Base-by-base conservation (phyloP, 2,888 invertebrate genomes). In the Atherix ibis region DNA sequence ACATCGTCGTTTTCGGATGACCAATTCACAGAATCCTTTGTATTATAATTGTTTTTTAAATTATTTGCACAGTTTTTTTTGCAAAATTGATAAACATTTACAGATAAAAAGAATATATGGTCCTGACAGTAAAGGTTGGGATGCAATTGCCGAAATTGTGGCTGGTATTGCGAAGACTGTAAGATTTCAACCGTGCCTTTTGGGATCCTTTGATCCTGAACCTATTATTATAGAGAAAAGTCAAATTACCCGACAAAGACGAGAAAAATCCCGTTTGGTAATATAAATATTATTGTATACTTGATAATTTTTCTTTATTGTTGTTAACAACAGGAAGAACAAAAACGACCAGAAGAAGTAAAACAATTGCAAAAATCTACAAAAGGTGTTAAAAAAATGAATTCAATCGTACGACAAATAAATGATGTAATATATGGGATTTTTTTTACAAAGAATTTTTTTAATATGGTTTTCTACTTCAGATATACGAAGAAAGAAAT, bases 301-400 rank as follows among this genome's bases (percentile, higher is more conserved):
- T n/a, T n/a, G n/a, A n/a, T n/a, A n/a, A n/a, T n/a, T n/a, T n/a
- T 22, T 22, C 22, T 8, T 22, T 8, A 22, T 22, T 22, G 6
- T 22, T 22, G 6, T 8, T 22, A 22, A 6, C 6, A 22, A 22
- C 49, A 62, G 45, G 49, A 46, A 2, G 49, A 46, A 36, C 63
- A 64, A 40, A 63, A 63, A 40, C 58, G 62, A 35, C 65, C 67
- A 3, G 63, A 66, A 43, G 64, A 59, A 40, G 48, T 71, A 8
- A 50, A 54, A 3, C 52, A 53, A 33, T 37, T 63, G n/a, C 61
- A 63, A 12, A 65, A 66, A 35, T 62, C 63, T 27, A 69, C 69
- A 40, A 63, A 65, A 36, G 63, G 65, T 8, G 60, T 67, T n/a
- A 63, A 68, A 32, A 61, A 67, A 39, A 66, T 66, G 4, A 65